Conservation (phyloP, 2,888 invertebrate species). For the Alsophila aescularia region DNA sequence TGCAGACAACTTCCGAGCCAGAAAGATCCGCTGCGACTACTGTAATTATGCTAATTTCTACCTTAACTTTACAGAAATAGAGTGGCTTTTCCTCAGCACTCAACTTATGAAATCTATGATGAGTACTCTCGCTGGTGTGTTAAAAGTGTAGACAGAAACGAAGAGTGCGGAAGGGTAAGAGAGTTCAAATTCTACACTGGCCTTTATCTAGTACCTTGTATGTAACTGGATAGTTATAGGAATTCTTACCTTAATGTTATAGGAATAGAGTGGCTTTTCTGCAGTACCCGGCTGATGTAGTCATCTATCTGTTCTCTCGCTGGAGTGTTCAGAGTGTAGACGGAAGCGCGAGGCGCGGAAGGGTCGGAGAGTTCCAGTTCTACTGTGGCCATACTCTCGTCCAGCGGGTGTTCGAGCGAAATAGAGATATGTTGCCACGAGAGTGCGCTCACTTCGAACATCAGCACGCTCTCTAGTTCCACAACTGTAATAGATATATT, state of each 20-base stretch:
- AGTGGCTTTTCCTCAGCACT: too few relatives aligned
- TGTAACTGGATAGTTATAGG: not conserved
- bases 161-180: too few relatives aligned
- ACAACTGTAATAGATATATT: constrained; percentile 72
- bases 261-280: constrained; percentile 96
- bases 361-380: constrained; percentile 94
- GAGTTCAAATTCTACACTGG: too few relatives aligned
- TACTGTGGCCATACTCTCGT: constrained; percentile 96
- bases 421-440: constrained; percentile 96
- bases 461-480: constrained; percentile 91
- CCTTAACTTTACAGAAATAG: too few relatives aligned
- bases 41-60: too few relatives aligned
- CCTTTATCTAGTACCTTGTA: too few relatives aligned
- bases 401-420: constrained; percentile 95
- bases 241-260: constrained; percentile 90
- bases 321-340: constrained; percentile 86
- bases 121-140: too few relatives aligned
- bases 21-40: too few relatives aligned
- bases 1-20: too few relatives aligned
- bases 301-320: constrained; percentile 75
- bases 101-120: too few relatives aligned
- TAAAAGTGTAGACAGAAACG: too few relatives aligned
- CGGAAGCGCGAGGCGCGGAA: constrained; percentile 90
- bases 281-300: constrained; percentile 86
- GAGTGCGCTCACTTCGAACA: constrained; percentile 96